Conservation (phyloP, 2,797 vertebrate species). For the Centroberyx gerrardi region DNA sequence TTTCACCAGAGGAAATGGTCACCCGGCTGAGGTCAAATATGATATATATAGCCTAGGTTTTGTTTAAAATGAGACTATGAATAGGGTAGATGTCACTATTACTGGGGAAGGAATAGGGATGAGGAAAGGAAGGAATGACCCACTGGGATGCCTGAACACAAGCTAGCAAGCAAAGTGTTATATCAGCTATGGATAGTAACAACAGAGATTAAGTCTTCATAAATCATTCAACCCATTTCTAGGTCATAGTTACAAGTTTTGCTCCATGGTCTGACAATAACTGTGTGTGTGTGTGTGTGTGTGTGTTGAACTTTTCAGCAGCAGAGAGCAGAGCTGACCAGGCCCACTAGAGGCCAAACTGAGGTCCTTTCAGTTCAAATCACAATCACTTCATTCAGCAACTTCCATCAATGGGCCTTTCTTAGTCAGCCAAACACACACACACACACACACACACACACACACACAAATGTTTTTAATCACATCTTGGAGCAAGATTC, state of each 20-base stretch:
- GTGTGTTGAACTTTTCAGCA: conserved; percentile 21
- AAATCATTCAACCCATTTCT: conserved; percentile 9
- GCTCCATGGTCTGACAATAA: conserved; percentile 48
- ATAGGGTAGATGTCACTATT: conserved; percentile 3
- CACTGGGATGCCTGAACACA: neutral
- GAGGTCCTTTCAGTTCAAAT: conserved; percentile 65
- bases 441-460: conserved; percentile 2
- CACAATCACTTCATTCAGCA: conserved; percentile 77
- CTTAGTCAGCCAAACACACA: conserved; percentile 53
- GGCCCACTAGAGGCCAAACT: conserved; percentile 41
- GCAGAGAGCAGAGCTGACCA: conserved; percentile 26
- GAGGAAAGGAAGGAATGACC: neutral
- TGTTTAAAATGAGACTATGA: conserved; percentile 37
- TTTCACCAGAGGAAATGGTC: conserved; percentile 39
- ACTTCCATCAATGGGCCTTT: conserved; percentile 73
- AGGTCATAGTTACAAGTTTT: neutral
- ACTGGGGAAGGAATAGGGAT: neutral
- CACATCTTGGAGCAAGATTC: conserved; percentile 4
- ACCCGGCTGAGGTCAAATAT: conserved; percentile 29
- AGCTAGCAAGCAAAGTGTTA: too few species aligned
- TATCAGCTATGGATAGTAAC: too few species aligned
- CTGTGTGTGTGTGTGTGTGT: neutral
- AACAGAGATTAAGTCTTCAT: neutral
- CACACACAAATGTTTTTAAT: conserved; percentile 21
- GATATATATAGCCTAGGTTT: conserved; percentile 17